A percentile compares a stretch with the other conserved stretches of the same genome.
Evolutionary conservation across 2,113 vertebrate genomes (phyloP).

Genomic region (Nyctibius bracteatus): DNA sequence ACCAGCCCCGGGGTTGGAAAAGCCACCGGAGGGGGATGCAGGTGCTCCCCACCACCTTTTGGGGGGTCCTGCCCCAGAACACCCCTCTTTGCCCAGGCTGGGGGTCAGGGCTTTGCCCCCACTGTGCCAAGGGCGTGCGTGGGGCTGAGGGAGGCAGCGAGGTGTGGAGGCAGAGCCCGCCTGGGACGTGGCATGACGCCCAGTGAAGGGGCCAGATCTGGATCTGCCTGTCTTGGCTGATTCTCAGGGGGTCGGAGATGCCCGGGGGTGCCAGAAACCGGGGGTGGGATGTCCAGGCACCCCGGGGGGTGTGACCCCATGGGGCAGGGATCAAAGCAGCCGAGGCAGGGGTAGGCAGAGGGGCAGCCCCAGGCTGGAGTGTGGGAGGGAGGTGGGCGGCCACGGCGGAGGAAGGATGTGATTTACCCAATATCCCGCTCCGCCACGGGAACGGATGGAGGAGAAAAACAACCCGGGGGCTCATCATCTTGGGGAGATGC

Average conservation of each 20-base stretch:
- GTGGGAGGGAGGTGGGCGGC: neutral
- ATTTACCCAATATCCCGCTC: neutral
- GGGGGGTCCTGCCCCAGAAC: neutral
- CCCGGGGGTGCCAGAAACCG: neutral
- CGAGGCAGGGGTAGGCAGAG: neutral
- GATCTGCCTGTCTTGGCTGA: accelerated
- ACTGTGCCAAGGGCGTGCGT: accelerated
- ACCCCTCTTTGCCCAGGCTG: accelerated
- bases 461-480: constrained; percentile 21
- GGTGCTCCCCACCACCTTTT: neutral
- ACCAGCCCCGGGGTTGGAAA: neutral
- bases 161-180: neutral
- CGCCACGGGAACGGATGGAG: neutral
- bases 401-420: neutral
- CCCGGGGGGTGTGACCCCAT: accelerated
- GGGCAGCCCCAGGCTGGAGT: neutral
- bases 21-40: neutral
- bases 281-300: neutral
- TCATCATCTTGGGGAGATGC: neutral
- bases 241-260: neutral
- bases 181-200: neutral
- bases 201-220: accelerated
- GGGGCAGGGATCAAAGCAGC: neutral
- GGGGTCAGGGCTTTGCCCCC: neutral
- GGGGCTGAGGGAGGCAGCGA: neutral